A percentile compares a stretch with the other conserved stretches of the same genome.
These are phyloP conservation scores for Macrochelys suwanniensis DNA, from an alignment of 2,797 vertebrate genomes.

Conservation along the genomic window DNA sequence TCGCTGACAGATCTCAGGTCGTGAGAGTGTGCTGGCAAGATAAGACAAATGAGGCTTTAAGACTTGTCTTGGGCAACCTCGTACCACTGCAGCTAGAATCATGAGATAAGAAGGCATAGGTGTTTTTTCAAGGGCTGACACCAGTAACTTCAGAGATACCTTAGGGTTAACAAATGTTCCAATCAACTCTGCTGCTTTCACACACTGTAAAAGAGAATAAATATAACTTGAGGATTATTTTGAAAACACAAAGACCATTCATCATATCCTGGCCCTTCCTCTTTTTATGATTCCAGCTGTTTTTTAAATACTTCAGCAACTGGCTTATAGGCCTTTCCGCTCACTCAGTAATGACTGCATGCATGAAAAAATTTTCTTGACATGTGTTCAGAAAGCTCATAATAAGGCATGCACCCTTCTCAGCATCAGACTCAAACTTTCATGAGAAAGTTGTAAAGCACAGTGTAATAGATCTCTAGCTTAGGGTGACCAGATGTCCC, in stretches of 20 bases:
- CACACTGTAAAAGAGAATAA: slow-evolving; percentile 80
- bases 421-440: slow-evolving; percentile 20
- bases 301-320: slow-evolving; percentile 51
- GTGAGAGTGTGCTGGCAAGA: slow-evolving; percentile 81
- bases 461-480: not conserved
- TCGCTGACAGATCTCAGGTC: slow-evolving; percentile 85
- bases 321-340: slow-evolving; percentile 48
- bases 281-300: slow-evolving; percentile 19
- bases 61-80: slow-evolving; percentile 84
- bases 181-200: slow-evolving; percentile 88
- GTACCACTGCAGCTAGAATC: slow-evolving; percentile 87
- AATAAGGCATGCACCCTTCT: not conserved
- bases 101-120: slow-evolving; percentile 86
- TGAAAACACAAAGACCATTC: slow-evolving; percentile 8
- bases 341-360: slow-evolving; percentile 24
- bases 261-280: accelerated
- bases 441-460: slow-evolving; percentile 17
- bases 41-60: slow-evolving; percentile 86
- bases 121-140: slow-evolving; percentile 81
- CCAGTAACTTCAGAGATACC: slow-evolving; percentile 89
- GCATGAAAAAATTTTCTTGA: slow-evolving; percentile 44
- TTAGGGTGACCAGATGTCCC: slow-evolving; percentile 34
- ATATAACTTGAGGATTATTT: not conserved
- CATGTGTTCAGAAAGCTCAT: slow-evolving; percentile 13
- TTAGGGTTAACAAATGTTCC: slow-evolving; percentile 91